Evolutionary conservation across 92 coral and sea anemone genomes (phyloP).

Genomic region (Siderastrea radians): DNA sequence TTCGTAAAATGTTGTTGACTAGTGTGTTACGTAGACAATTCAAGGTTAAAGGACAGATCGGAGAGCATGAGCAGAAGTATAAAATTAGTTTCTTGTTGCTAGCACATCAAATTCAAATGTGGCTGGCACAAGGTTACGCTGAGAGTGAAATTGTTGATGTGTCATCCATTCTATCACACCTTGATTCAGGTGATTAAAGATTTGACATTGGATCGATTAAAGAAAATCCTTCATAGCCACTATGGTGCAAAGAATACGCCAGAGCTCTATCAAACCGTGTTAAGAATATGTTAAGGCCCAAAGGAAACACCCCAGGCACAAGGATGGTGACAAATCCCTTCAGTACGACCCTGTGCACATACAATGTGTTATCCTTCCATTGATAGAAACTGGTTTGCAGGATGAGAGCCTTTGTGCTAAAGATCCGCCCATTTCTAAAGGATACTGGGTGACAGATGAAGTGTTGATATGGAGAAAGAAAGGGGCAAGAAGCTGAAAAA

Average conservation of each 20-base stretch:
- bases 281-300: slow-evolving; percentile 62
- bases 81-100: slow-evolving; percentile 66
- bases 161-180: slow-evolving; percentile 60
- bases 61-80: slow-evolving; percentile 73
- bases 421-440: slow-evolving; percentile 64
- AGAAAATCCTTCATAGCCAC: too few species aligned
- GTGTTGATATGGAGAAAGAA: slow-evolving; percentile 64
- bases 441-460: slow-evolving; percentile 63
- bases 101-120: slow-evolving; percentile 60
- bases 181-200: not conserved
- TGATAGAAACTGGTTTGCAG: slow-evolving; percentile 77
- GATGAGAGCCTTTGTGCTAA: slow-evolving; percentile 69
- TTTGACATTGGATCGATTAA: not conserved
- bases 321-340: slow-evolving; percentile 36
- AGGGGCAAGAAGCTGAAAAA: slow-evolving; percentile 67
- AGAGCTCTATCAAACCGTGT: slow-evolving; percentile 56
- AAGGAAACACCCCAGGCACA: too few species aligned
- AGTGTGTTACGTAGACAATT: slow-evolving; percentile 59
- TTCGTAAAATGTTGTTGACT: slow-evolving; percentile 24
- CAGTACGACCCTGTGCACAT: slow-evolving; percentile 56
- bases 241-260: slow-evolving; percentile 54
- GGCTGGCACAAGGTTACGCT: slow-evolving; percentile 32
- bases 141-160: slow-evolving; percentile 62
- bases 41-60: slow-evolving; percentile 72
- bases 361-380: slow-evolving; percentile 50